Evolutionary conservation across 2,113 vertebrate genomes (phyloP), one percentile per base, ranked within the genome.

Genomic region (Podarcis cretensis): DNA sequence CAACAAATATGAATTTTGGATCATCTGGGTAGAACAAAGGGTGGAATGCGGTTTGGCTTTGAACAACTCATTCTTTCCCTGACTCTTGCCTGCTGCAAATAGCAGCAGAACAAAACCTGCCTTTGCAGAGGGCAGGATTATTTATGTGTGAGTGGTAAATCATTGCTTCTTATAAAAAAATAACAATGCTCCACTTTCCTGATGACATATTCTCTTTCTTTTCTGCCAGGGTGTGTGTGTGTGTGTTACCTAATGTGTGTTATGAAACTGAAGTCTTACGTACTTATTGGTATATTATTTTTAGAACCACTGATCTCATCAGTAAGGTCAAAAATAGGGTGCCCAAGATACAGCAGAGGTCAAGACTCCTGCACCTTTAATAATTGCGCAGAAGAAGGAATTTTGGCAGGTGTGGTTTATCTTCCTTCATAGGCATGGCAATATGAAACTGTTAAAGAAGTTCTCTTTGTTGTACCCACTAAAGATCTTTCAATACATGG

Each of bases 91-190:
- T 92, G 90, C 84, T 65, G 30, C 85, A 89, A 93, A 91, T 81
- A 92, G 90, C 84, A 59, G 30, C 85, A 89, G 92, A 91, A 90
- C 82, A 48, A 92, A 66, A 54, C 83, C 79, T 89, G 85, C 73
- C 65, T 88, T 89, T 89, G 86, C 79, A 80, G 68, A 89, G 16
- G 69, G 79, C 76, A 93, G 80, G 83, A 81, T 83, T 93, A 1
- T 88, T 92, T 91, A 88, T 25, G 81, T 32, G 73, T 54, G 77
- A 95, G 57, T 90, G 88, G 91, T 78, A 93, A 89, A 94, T 91
- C 75, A 82, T 37, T 30, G 23, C 85, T 74, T 91, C 59, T 91
- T 73, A 48, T 90, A 91, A 93, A 92, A 54, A 69, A 68, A 81
- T 90, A 94, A 89, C 73, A 91, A 87, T 85, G 81, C 81, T 88